A percentile compares a stretch with the other conserved stretches of the same genome.
These are phyloP conservation scores for Distichodus sexfasciatus DNA, from an alignment of 2,797 vertebrate genomes.

Conservation along the genomic window DNA sequence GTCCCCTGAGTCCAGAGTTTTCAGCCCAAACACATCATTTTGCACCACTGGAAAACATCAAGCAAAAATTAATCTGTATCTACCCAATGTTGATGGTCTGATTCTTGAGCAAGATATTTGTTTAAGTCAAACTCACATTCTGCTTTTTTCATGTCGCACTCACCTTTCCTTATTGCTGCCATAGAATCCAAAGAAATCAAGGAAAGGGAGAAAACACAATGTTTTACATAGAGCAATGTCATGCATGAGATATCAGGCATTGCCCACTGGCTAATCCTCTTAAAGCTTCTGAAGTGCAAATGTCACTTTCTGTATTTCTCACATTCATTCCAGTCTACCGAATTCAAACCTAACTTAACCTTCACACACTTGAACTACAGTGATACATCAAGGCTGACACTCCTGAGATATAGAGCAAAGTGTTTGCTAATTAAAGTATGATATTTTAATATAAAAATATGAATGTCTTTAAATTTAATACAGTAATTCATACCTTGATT, in stretches of 20 bases:
- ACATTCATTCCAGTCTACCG: slow-evolving; percentile 31
- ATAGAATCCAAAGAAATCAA: slow-evolving; percentile 84
- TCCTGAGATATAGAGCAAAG: too few species aligned
- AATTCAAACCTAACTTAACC: neutral
- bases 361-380: neutral
- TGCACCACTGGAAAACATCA: slow-evolving; percentile 70
- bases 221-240: neutral
- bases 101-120: neutral
- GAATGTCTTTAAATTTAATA: neutral
- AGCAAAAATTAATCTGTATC: neutral
- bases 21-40: slow-evolving; percentile 82
- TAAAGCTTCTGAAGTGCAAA: slow-evolving; percentile 13
- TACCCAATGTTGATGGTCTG: neutral
- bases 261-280: slow-evolving; percentile 10
- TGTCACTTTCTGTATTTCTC: slow-evolving; percentile 23
- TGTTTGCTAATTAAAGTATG: too few species aligned
- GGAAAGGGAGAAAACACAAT: neutral
- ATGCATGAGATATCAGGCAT: neutral
- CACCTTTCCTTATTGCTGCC: slow-evolving; percentile 73
- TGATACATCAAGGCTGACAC: too few species aligned
- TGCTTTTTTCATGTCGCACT: slow-evolving; percentile 81
- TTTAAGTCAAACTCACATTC: slow-evolving; percentile 61
- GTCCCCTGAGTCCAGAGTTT: slow-evolving; percentile 74
- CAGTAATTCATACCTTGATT: too few species aligned
- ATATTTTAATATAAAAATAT: too few species aligned